Evolutionary conservation across 2,888 invertebrate species (phyloP).

Genomic region (Acanthococcus lagerstroemiae): DNA sequence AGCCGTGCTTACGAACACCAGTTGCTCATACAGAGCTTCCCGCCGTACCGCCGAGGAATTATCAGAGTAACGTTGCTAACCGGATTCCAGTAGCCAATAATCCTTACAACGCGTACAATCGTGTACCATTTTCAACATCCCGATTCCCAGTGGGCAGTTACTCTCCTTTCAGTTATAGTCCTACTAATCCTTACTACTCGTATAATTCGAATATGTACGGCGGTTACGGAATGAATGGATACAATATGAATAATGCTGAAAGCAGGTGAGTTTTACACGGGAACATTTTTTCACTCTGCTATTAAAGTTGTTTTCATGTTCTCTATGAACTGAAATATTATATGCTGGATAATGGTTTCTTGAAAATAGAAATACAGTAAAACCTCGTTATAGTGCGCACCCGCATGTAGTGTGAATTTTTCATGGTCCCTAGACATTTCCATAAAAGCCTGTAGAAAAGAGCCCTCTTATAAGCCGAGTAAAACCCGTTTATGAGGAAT

Average conservation of each 20-base stretch:
- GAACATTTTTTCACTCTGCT: too few species aligned
- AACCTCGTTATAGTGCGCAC: too few species aligned
- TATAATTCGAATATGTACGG: background rate
- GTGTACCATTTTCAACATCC: background rate
- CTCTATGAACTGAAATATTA: too few species aligned
- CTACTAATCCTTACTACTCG: slow-evolving; percentile 4
- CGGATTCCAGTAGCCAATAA: background rate
- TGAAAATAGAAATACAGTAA: too few species aligned
- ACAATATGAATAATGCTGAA: background rate
- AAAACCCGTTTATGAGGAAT: too few species aligned
- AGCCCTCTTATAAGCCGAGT: too few species aligned
- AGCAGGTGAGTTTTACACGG: too few species aligned
- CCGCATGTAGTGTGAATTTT: too few species aligned
- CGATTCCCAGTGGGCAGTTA: slow-evolving; percentile 4
- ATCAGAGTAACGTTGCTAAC: background rate
- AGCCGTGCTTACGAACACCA: background rate
- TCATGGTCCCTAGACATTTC: too few species aligned
- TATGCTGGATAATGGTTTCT: too few species aligned
- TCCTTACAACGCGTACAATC: slow-evolving; percentile 6
- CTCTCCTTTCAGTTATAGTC: slow-evolving; percentile 1
- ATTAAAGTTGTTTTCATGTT: too few species aligned
- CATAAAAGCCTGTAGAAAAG: too few species aligned
- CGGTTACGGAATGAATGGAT: slow-evolving; percentile 14
- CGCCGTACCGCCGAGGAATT: slow-evolving; percentile 15
- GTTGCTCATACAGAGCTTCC: background rate